Conservation (phyloP, 1,140 invertebrate genomes). For the Paramacrobiotus metropolitanus region DNA sequence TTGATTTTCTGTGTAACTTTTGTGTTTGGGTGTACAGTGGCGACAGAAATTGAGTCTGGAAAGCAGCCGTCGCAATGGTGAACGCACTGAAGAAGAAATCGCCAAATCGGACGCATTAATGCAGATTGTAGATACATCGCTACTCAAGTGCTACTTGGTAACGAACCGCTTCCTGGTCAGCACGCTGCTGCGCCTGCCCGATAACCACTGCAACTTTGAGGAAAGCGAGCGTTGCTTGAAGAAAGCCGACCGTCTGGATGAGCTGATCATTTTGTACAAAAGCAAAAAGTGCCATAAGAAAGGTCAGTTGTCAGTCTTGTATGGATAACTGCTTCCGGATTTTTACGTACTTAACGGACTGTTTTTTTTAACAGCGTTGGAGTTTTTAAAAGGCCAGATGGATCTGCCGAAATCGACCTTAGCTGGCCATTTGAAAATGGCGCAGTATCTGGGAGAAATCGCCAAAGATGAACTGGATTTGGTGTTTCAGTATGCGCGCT, state of each 20-base stretch:
- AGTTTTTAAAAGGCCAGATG: slow-evolving; percentile 56
- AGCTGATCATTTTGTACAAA: slow-evolving; percentile 85
- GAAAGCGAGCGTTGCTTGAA: slow-evolving; percentile 73
- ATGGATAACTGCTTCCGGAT: too few species aligned
- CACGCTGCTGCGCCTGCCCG: slow-evolving; percentile 52
- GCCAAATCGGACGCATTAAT: slow-evolving; percentile 19
- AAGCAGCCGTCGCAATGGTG: slow-evolving; percentile 15
- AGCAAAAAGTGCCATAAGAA: slow-evolving; percentile 72
- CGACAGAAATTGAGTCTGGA: slow-evolving; percentile 26
- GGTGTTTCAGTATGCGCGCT: slow-evolving; percentile 81
- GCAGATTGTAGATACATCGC: slow-evolving; percentile 82
- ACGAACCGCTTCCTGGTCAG: slow-evolving; percentile 82
- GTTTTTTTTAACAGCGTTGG: slow-evolving; percentile 36
- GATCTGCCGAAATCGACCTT: slow-evolving; percentile 47
- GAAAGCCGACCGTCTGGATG: slow-evolving; percentile 61
- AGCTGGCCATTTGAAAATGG: slow-evolving; percentile 51
- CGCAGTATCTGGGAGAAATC: slow-evolving; percentile 73
- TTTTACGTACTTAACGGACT: too few species aligned
- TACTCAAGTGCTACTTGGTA: slow-evolving; percentile 86
- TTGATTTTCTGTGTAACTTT: too few species aligned
- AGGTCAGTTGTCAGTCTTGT: slow-evolving; percentile 20
- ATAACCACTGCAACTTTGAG: slow-evolving; percentile 75
- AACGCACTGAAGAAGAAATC: background rate
- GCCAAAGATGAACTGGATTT: slow-evolving; percentile 62
- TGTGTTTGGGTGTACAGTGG: slow-evolving; percentile 15